Evolutionary conservation across 2,888 invertebrate species (phyloP).

Genomic region (Hymenopus coronatus): DNA sequence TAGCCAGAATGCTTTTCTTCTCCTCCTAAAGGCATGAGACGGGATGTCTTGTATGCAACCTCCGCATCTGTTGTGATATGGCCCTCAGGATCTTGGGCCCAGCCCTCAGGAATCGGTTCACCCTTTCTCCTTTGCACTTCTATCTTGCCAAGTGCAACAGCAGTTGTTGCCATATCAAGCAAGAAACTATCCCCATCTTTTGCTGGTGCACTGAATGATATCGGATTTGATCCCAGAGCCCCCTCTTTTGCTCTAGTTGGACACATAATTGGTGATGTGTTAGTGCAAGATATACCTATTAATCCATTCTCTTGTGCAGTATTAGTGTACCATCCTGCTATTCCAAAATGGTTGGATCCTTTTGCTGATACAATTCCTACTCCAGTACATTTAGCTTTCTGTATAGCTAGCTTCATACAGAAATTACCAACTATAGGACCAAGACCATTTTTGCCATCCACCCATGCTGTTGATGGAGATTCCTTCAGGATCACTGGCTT

Average conservation of each 20-base stretch:
- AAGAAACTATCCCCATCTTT: slow-evolving; percentile 73
- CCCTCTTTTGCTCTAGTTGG: slow-evolving; percentile 79
- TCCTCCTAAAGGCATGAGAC: slow-evolving; percentile 73
- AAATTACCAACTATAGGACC: slow-evolving; percentile 78
- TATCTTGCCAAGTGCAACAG: slow-evolving; percentile 91
- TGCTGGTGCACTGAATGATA: slow-evolving; percentile 77
- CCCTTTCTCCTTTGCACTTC: slow-evolving; percentile 80
- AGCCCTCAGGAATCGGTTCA: slow-evolving; percentile 74
- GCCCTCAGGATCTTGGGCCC: slow-evolving; percentile 74
- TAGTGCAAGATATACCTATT: slow-evolving; percentile 85
- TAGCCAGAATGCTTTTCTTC: slow-evolving; percentile 72
- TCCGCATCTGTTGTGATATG: slow-evolving; percentile 64
- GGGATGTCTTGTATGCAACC: slow-evolving; percentile 56
- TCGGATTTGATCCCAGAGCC: slow-evolving; percentile 86
- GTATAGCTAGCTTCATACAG: slow-evolving; percentile 76
- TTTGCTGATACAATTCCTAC: slow-evolving; percentile 80
- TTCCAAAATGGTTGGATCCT: slow-evolving; percentile 84
- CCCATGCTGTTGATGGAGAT: slow-evolving; percentile 64
- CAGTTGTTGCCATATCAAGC: slow-evolving; percentile 93
- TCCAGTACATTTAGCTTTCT: slow-evolving; percentile 74
- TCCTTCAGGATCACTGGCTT: slow-evolving; percentile 70
- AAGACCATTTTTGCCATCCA: slow-evolving; percentile 77
- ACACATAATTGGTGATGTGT: slow-evolving; percentile 85
- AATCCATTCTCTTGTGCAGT: slow-evolving; percentile 69
- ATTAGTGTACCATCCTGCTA: slow-evolving; percentile 79